Base-by-base conservation (phyloP, 2,113 vertebrate species). In the Heterochromis multidens region DNA sequence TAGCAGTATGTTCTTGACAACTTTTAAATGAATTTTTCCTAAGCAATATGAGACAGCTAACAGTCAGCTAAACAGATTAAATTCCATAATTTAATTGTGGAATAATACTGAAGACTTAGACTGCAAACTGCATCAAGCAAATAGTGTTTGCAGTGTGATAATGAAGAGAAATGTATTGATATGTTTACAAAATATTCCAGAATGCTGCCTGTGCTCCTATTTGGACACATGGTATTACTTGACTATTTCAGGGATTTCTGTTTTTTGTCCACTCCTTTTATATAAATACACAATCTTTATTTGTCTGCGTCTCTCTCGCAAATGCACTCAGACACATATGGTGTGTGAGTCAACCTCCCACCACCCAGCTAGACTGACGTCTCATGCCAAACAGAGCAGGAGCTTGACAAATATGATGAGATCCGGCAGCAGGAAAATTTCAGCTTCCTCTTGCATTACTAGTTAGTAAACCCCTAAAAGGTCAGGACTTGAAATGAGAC, bases 401-500 rank as follows among this genome's bases (percentile, higher is more conserved):
- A 88, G 85, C 85, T 78, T 70, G 80, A 89, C 81, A 83, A 86
- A 86, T 78, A 79, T 54, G 72, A 93, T 67, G 63, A 84, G 67
- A 65, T 84, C 59, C 25, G 21, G 58, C 83, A 86, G 80, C 52
- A 81, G 83, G 80, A 31, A 76, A 40, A 85, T 79, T 88, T 82
- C 27, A 52, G 79, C 83, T 82, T 88, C 79, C 84, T 52, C 81
- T 63, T 35, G 54, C 49, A 6, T 85, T 86, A 84, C 83, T 25
- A 67, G 65, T 80, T 84, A 82, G 63, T 84, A 56, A 90, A 88
- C 87, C 23, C 83, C 35, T 46, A 57, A 89, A 94, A 94, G 93
- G 92, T 93, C 91, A 92, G 56, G 85, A 83, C 74, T 84, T 84
- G 57, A 92, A 92, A 90, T 87, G 77, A 92, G 84, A 88, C 78